Base-by-base conservation (phyloP, 2,888 invertebrate genomes). In the Troides aeacus region DNA sequence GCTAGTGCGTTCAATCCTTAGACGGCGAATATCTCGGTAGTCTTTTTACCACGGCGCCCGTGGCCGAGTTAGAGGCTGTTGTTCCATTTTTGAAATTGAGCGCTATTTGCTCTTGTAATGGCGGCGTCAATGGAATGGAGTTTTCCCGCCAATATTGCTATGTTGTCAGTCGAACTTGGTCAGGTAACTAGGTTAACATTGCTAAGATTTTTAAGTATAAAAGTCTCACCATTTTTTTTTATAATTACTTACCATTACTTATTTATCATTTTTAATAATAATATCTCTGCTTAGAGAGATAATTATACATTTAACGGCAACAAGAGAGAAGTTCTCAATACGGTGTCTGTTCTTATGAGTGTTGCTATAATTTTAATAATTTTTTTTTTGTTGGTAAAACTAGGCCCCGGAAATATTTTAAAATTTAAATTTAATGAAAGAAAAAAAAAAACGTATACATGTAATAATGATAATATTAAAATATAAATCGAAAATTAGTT, bases 31-130 rank as follows among this genome's bases (percentile, higher is more conserved):
- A 59, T 57, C 62, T 62, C 50, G 10, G 82, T 85, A 81, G 82
- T 89, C 87, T 90, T 90, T 90, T 90, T 88, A 79, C 78, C 81
- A 63, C 63, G 83, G 83, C 86, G 90, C 84, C 90, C 89, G 84
- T 91, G 91, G 91, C 91, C 91, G 89, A 89, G 90, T 91, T 89
- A 88, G 88, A 86, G 89, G 87, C 85, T 86, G 87, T 84, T 87
- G 89, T 90, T 89, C 89, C 85, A 86, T 89, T 90, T 90, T 87
- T 84, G 78, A 88, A 89, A 84, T 86, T 70, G 83, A 84, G 79
- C 84, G 83, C 85, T 81, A 79, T 80, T 83, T 82, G 82, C 81
- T 79, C 81, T 80, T 76, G 71, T 71, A 73, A 74, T 73, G 73
- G 72, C 72, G 71, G 72, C 68, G 73, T 76, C 77, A 83, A 82